Percentiles rank a stretch among this genome's conserved stretches.
phyloP scores from a whole-genome alignment of 2,113 vertebrate species.

The Psophia crepitans region DNA sequence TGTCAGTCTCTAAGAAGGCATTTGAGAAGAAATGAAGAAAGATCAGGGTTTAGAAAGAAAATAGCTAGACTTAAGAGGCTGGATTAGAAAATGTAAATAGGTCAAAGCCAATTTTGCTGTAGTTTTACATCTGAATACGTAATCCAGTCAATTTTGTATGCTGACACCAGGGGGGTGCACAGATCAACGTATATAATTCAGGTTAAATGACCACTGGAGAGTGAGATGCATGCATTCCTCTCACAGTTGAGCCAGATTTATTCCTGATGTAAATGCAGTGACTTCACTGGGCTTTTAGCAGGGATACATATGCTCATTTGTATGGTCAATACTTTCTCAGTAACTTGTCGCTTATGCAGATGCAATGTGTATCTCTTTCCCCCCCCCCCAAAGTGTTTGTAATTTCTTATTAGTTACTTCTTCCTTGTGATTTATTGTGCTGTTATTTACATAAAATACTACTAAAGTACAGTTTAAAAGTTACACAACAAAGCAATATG shows the following conservation, averaged over 20 bases:
- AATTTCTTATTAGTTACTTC: not conserved
- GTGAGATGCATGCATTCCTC: not conserved
- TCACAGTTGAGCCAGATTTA: not conserved
- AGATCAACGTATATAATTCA: not conserved
- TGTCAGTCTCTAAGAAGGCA: not conserved
- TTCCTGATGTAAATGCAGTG: not conserved
- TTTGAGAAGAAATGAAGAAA: not conserved
- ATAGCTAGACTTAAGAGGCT: not conserved
- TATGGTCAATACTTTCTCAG: not conserved
- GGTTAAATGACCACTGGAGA: constrained; percentile 31
- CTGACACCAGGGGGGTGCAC: not conserved
- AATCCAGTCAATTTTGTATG: not conserved
- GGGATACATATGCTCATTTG: not conserved
- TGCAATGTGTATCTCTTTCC: no score
- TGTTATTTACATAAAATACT: not conserved
- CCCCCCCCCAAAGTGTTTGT: no score
- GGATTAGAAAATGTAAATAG: constrained; percentile 19
- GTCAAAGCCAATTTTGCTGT: constrained; percentile 3
- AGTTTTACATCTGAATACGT: not conserved
- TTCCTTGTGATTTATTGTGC: not conserved
- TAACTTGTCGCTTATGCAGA: not conserved
- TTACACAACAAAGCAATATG: not conserved
- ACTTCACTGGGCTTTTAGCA: not conserved
- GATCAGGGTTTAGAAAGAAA: not conserved
- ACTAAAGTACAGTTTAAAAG: not conserved